Evolutionary conservation across 53 echinoderm and acorn worm species (phyloP), one percentile per base, ranked within the genome.

Genomic region (Echinarachnius parma): DNA sequence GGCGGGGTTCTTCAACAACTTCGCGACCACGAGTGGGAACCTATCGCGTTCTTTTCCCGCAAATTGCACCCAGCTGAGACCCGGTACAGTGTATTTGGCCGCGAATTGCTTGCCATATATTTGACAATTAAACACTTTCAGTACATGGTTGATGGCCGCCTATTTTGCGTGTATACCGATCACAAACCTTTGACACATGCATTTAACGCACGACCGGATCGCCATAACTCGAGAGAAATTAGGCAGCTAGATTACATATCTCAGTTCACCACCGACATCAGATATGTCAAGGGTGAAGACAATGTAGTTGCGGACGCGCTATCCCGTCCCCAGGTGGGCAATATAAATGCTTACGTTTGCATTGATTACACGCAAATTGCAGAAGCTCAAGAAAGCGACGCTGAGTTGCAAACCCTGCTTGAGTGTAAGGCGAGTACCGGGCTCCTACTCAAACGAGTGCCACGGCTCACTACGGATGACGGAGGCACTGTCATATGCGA

Each of bases 171-270:
- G 3, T 80, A 46, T 24, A 85, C 86, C 3, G 86, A 85, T 56
- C 85, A 85, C 33, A 79, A 34, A 48, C 71, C 77, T 15, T 54
- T 75, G 35, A 81, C 33, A 2, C 62, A 82, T 28, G 81, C 86
- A 1, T 59, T 86, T 34, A 59, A 61, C 7, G 65, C 82, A 10
- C 60, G 31, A 18, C 62, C 87, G 2, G 78, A 82, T 48, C 69
- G 77, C 13, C 39, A 82, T 28, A 77, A 63, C 4, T 78, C 62
- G n/a, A 31, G 81, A 4, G 83, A 82, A 42, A 87, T 87, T 44
- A 58, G 79, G 11, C 85, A 77, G 82, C 36, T 87, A 7, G 87
- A 87, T 56, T 87, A 58, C 74, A 70, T 82, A 8, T 78, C 88
- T 0, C 79, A 83, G 31, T 83, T 66, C 46, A 88, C 88, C 45